Conservation (phyloP, 2,113 vertebrate genomes). For the Australoheros scitulus region DNA sequence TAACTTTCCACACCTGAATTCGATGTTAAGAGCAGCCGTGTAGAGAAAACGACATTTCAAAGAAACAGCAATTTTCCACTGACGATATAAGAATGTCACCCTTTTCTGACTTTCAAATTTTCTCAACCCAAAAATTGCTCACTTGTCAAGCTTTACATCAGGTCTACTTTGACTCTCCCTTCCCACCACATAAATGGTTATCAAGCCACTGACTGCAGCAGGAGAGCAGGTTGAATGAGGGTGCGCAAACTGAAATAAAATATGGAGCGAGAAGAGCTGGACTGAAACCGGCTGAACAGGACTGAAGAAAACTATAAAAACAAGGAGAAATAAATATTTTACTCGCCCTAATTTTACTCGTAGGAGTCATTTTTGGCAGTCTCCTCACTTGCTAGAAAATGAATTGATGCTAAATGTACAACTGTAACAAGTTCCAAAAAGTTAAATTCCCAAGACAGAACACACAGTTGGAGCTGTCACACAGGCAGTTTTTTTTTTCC, state of each 20-base stretch:
- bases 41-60: neutral
- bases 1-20: neutral
- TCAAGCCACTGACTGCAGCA: neutral
- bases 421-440: constrained; percentile 35
- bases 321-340: neutral
- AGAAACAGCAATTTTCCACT: neutral
- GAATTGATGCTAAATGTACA: constrained; percentile 10
- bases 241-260: neutral
- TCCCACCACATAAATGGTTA: neutral
- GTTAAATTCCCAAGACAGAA: constrained; percentile 33
- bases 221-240: neutral
- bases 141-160: neutral
- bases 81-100: neutral
- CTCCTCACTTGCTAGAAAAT: constrained; percentile 15
- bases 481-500: constrained; percentile 5
- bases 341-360: neutral
- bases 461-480: constrained; percentile 41
- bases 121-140: neutral
- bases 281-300: neutral
- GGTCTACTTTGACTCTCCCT: neutral
- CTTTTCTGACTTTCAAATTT: neutral
- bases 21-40: neutral
- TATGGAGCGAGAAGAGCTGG: neutral
- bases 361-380: neutral
- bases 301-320: constrained; percentile 4